Percentiles rank a stretch among this genome's conserved stretches.
Evolutionary conservation across 1,140 invertebrate genomes (phyloP).

Genomic region (Venturia canescens): DNA sequence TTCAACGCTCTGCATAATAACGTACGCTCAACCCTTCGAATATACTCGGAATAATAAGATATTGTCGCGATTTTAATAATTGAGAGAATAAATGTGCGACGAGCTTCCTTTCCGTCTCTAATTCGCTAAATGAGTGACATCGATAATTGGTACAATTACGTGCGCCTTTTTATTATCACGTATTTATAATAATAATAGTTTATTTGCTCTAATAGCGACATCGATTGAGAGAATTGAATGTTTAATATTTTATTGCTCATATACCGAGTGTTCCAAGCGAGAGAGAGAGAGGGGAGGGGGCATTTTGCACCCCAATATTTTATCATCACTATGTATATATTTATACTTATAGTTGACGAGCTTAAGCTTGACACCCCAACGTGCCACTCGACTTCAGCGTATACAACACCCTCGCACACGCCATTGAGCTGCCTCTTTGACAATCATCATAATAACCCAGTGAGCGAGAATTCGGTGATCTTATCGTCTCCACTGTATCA

Average conservation of each 20-base stretch:
- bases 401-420: conserved; percentile 35
- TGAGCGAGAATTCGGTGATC: conserved; percentile 26
- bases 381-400: conserved; percentile 12
- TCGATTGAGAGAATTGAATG: conserved; percentile 50
- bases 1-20: neutral
- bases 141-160: conserved; percentile 34
- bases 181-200: conserved; percentile 45
- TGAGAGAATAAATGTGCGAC: conserved; percentile 35
- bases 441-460: conserved; percentile 29
- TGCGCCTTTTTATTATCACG: neutral
- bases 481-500: conserved; percentile 22
- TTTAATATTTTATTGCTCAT: conserved; percentile 54
- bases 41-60: conserved; percentile 19
- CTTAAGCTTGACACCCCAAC: conserved; percentile 34
- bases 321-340: conserved; percentile 38
- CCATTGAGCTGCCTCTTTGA: conserved; percentile 33
- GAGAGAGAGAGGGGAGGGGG: conserved; percentile 18
- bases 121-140: conserved; percentile 38
- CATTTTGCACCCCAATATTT: conserved; percentile 30
- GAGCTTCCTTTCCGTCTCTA: neutral
- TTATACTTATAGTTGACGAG: conserved; percentile 33
- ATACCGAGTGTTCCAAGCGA: conserved; percentile 50
- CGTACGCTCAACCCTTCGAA: neutral
- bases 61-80: conserved; percentile 42
- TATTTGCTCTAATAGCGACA: conserved; percentile 47